These are phyloP conservation scores for Sialis fuliginosa DNA, from an alignment of 2,888 invertebrate species.

Conservation along the genomic window DNA sequence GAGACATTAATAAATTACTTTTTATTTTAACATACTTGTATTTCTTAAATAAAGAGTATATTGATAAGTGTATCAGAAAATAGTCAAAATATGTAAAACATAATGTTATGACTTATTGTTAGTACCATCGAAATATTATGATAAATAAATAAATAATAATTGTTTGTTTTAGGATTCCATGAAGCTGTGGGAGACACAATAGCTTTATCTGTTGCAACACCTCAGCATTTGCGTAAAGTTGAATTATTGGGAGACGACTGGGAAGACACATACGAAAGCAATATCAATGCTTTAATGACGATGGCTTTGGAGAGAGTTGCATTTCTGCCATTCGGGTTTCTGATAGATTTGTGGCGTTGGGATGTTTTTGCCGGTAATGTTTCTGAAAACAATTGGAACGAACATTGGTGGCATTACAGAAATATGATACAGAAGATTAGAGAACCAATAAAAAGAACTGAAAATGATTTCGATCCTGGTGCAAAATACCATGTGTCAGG, in stretches of 20 bases:
- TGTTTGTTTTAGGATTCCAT: slow-evolving; percentile 32
- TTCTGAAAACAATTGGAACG: slow-evolving; percentile 24
- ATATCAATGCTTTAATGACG: slow-evolving; percentile 28
- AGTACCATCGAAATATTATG: not conserved
- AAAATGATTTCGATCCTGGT: slow-evolving; percentile 28
- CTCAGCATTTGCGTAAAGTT: slow-evolving; percentile 29
- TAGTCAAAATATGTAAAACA: not conserved
- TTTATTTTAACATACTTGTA: not conserved
- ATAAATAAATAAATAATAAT: not conserved
- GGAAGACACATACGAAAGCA: slow-evolving; percentile 18
- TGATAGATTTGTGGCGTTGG: slow-evolving; percentile 42
- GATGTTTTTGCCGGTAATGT: slow-evolving; percentile 30
- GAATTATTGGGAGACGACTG: slow-evolving; percentile 23
- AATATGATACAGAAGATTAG: slow-evolving; percentile 26
- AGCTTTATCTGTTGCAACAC: slow-evolving; percentile 36
- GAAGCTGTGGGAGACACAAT: slow-evolving; percentile 45
- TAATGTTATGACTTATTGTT: not conserved
- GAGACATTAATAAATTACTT: too few species aligned
- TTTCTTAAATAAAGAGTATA: not conserved
- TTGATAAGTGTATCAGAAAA: too few species aligned
- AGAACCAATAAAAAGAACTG: slow-evolving; percentile 23
- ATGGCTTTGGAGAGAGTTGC: slow-evolving; percentile 30
- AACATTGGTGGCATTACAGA: slow-evolving; percentile 25
- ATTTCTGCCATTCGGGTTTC: slow-evolving; percentile 35
- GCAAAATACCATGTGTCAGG: slow-evolving; percentile 28